Evolutionary conservation across 1,140 invertebrate species (phyloP).

Genomic region (Propsilocerus akamusi): DNA sequence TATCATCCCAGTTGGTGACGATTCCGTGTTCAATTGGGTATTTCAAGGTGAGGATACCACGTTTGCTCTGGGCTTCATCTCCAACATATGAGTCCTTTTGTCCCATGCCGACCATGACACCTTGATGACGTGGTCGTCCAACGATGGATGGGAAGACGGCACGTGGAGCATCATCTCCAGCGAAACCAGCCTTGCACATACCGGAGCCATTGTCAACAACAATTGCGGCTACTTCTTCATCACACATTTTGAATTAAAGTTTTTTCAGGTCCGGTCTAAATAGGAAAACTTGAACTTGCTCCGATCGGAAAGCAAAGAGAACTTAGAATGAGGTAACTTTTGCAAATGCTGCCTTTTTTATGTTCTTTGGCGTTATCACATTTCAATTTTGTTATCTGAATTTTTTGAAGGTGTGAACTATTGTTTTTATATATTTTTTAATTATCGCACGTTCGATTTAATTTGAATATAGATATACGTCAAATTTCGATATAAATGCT

Average conservation of each 20-base stretch:
- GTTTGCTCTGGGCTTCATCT: slow-evolving; percentile 56
- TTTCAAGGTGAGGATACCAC: slow-evolving; percentile 50
- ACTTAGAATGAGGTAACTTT: too few species aligned
- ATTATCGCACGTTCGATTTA: too few species aligned
- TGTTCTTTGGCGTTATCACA: neutral
- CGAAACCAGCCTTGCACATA: slow-evolving; percentile 78
- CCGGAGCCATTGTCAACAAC: slow-evolving; percentile 82
- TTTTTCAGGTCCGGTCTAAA: neutral
- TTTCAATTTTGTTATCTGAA: too few species aligned
- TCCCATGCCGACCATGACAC: slow-evolving; percentile 78
- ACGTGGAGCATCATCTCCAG: slow-evolving; percentile 63
- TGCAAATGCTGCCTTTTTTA: too few species aligned
- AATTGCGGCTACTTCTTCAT: slow-evolving; percentile 73
- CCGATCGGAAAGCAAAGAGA: too few species aligned
- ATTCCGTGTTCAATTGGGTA: slow-evolving; percentile 59
- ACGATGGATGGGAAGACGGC: slow-evolving; percentile 72
- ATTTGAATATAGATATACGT: too few species aligned
- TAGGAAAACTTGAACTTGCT: neutral
- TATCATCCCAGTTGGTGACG: slow-evolving; percentile 94
- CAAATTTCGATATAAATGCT: too few species aligned
- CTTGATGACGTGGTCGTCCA: slow-evolving; percentile 55
- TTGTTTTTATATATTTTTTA: too few species aligned
- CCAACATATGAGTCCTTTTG: slow-evolving; percentile 75
- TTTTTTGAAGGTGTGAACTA: too few species aligned
- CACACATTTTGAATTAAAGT: slow-evolving; percentile 62